phyloP scores from a whole-genome alignment of 2,888 invertebrate species.

The Chrysolina americana region DNA sequence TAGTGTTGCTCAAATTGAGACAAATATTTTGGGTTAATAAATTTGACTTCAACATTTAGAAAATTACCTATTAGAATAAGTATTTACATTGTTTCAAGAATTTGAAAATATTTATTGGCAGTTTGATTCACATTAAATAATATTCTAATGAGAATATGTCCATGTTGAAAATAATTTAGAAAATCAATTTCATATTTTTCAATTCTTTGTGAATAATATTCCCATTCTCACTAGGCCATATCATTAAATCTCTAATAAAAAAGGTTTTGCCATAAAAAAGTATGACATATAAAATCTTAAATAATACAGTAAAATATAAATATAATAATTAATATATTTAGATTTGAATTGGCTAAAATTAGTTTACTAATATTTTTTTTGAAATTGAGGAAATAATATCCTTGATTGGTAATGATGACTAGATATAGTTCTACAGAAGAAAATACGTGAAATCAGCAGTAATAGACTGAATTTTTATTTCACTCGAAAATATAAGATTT shows the following conservation, averaged over 20 bases:
- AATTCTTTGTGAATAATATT: background rate
- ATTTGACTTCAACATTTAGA: no score
- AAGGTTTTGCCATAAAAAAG: no score
- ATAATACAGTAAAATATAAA: background rate
- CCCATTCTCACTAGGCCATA: background rate
- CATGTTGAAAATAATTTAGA: background rate
- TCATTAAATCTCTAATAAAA: background rate
- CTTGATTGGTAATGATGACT: constrained; percentile 11
- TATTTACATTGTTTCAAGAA: no score
- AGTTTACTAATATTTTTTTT: background rate
- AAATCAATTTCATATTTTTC: background rate
- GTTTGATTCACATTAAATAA: no score
- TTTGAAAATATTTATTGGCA: no score
- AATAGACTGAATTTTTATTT: no score
- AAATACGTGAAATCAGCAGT: background rate
- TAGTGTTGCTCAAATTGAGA: no score
- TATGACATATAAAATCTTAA: background rate
- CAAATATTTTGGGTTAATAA: no score
- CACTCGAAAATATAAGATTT: no score
- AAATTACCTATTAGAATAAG: no score
- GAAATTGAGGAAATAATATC: background rate
- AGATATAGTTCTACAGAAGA: constrained; percentile 12
- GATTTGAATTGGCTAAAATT: background rate
- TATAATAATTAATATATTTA: background rate
- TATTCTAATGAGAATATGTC: no score